Evolutionary conservation across 2,113 vertebrate genomes (phyloP).

Genomic region (Nesoenas mayeri): DNA sequence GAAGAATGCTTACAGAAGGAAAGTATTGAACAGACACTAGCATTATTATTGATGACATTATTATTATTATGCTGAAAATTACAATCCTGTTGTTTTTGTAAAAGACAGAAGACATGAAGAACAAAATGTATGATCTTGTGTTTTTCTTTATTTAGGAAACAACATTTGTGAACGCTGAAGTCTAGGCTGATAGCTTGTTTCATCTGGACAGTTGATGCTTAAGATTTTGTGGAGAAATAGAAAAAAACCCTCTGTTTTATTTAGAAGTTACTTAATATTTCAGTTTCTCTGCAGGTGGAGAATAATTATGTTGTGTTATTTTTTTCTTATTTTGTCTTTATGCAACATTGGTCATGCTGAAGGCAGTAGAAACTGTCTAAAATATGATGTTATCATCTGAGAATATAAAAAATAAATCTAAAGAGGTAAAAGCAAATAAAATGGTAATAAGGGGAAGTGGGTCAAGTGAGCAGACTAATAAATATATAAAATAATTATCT

Average conservation of each 20-base stretch:
- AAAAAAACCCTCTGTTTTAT: neutral
- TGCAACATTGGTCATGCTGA: neutral
- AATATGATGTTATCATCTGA: neutral
- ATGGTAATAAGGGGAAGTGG: neutral
- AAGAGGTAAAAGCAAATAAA: neutral
- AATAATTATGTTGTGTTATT: neutral
- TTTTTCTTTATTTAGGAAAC: neutral
- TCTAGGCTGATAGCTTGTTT: neutral
- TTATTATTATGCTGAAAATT: slow-evolving; percentile 2
- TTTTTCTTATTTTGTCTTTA: neutral
- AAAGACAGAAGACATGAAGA: neutral
- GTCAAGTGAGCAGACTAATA: neutral
- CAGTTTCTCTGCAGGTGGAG: neutral
- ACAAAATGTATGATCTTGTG: neutral
- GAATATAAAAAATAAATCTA: neutral
- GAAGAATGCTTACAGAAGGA: neutral
- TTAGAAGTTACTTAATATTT: neutral
- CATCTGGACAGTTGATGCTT: neutral
- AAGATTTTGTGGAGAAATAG: neutral
- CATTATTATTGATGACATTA: neutral
- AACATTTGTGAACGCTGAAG: neutral
- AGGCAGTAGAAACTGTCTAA: neutral
- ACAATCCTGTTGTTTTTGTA: neutral
- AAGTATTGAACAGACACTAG: neutral
- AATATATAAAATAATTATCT: neutral